These are phyloP conservation scores for Drosophila kepulauana DNA, from an alignment of 1,140 invertebrate species.

Conservation along the genomic window DNA sequence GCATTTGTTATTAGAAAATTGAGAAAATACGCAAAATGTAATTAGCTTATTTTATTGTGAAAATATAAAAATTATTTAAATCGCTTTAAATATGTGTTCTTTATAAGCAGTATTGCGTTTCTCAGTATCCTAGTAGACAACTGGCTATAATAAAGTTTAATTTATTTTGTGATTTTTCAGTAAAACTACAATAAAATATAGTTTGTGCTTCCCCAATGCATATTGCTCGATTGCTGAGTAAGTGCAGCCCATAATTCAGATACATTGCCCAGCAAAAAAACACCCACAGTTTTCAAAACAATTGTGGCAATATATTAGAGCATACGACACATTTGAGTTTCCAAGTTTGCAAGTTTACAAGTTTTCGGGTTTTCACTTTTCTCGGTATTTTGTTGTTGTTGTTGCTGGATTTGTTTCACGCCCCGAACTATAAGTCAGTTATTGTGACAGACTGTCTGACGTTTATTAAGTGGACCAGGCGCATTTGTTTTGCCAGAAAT, in stretches of 20 bases:
- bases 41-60: no score
- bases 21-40: no score
- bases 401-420: neutral
- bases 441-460: conserved; percentile 68
- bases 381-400: neutral
- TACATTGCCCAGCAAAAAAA: conserved; percentile 1
- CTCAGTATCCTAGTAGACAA: conserved; percentile 16
- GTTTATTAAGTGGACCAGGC: conserved; percentile 54
- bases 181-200: conserved; percentile 9
- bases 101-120: conserved; percentile 4
- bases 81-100: neutral
- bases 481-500: conserved; percentile 19
- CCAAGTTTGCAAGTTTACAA: conserved; percentile 7
- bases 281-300: conserved; percentile 29
- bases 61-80: no score
- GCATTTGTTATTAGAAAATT: no score
- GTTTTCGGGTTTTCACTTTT: conserved; percentile 27
- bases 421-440: conserved; percentile 49
- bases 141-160: conserved; percentile 30
- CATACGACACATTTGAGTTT: conserved; percentile 17
- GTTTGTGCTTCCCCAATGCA: conserved; percentile 32
- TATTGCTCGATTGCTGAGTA: conserved; percentile 22
- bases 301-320: conserved; percentile 45
- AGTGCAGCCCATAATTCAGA: conserved; percentile 38
- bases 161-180: conserved; percentile 35